Conservation (phyloP, 23 tunicate species). For the Trididemnum nubilum region DNA sequence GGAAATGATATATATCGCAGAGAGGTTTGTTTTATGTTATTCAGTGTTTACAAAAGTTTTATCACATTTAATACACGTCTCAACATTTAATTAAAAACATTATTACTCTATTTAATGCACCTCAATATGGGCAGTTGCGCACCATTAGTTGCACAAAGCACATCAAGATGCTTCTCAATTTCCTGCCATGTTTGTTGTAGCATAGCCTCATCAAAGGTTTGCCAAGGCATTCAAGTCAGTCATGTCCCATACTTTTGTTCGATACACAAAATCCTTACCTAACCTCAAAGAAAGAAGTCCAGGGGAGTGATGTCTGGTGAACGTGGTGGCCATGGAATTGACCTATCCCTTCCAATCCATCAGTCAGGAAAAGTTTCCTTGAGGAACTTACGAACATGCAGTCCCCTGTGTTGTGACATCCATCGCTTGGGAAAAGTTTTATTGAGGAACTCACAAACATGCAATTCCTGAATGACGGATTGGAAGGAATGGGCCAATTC, state of each 20-base stretch:
- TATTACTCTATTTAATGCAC: slow-evolving; percentile 5
- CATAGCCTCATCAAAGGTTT: slow-evolving; percentile 25
- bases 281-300: slow-evolving; percentile 13
- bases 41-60: too few species aligned
- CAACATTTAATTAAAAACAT: background rate
- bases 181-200: slow-evolving; percentile 33
- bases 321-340: slow-evolving; percentile 18
- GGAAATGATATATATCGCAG: too few species aligned
- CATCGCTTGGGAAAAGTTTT: too few species aligned
- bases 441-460: too few species aligned
- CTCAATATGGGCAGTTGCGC: slow-evolving; percentile 1
- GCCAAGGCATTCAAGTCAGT: slow-evolving; percentile 14
- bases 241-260: slow-evolving; percentile 5
- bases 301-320: slow-evolving; percentile 22
- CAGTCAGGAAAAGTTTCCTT: too few species aligned
- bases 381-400: too few species aligned
- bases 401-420: too few species aligned
- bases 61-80: too few species aligned
- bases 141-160: slow-evolving; percentile 19
- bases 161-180: slow-evolving; percentile 24
- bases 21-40: background rate
- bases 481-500: too few species aligned
- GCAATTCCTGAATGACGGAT: too few species aligned
- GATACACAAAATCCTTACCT: slow-evolving; percentile 15
- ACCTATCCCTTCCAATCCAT: slow-evolving; percentile 11